These are phyloP conservation scores for Tachycineta bicolor DNA, from an alignment of 2,113 vertebrate species.

Conservation along the genomic window DNA sequence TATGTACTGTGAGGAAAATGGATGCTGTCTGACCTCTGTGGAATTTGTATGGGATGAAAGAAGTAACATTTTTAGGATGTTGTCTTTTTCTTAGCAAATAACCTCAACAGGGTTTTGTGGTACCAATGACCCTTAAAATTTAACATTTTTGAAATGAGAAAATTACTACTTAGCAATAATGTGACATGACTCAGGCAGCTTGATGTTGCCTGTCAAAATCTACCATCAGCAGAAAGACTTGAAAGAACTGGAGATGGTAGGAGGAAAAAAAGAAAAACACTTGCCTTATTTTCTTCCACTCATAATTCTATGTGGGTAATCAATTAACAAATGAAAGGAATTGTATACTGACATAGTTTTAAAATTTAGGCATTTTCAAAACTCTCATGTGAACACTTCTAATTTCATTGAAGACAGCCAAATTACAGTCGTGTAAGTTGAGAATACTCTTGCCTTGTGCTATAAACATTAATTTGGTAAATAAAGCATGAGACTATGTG, in stretches of 20 bases:
- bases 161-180: not conserved
- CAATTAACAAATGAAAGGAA: not conserved
- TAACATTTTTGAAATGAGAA: not conserved
- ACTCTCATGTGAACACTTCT: not conserved
- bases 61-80: not conserved
- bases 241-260: not conserved
- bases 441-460: not conserved
- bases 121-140: not conserved
- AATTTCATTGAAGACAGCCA: not conserved
- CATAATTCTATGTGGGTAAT: not conserved
- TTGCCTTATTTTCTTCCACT: not conserved
- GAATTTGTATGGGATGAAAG: not conserved
- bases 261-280: not conserved
- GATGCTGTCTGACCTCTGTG: not conserved
- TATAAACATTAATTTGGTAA: constrained; percentile 3
- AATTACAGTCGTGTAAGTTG: not conserved
- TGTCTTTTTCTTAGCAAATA: not conserved
- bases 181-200: not conserved
- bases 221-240: not conserved
- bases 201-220: not conserved
- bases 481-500: not conserved
- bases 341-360: not conserved
- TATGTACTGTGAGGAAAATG: not conserved
- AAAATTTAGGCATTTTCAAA: not conserved
- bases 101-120: not conserved